phyloP scores from a whole-genome alignment of 2,888 invertebrate genomes.

The Troides helena region DNA sequence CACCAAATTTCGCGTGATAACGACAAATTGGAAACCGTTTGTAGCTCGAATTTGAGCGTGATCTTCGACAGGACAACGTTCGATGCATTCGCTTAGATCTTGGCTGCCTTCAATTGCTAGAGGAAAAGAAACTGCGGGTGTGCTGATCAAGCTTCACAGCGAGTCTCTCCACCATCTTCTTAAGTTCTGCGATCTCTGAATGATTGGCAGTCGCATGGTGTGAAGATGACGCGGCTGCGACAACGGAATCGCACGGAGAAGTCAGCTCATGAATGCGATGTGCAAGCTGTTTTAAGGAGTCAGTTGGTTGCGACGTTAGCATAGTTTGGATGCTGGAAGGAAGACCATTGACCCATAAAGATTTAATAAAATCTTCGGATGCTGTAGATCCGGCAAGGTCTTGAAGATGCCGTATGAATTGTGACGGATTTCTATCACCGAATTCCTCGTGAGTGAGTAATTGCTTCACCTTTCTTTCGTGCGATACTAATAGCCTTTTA shows the following conservation, averaged over 20 bases:
- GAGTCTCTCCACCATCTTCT: not conserved
- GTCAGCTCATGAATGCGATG: slow-evolving; percentile 1
- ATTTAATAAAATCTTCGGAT: slow-evolving; percentile 29
- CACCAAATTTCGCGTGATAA: not conserved
- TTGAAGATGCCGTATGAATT: too few relatives aligned
- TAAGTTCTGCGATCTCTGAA: not conserved
- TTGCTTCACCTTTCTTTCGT: too few relatives aligned
- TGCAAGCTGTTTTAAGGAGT: not conserved
- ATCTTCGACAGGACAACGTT: not conserved
- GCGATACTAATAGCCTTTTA: too few relatives aligned
- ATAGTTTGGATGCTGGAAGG: slow-evolving; percentile 14
- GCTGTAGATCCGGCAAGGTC: not conserved
- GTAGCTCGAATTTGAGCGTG: not conserved
- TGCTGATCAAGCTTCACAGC: not conserved
- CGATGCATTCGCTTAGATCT: not conserved
- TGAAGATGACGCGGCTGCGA: not conserved
- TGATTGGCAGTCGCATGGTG: not conserved
- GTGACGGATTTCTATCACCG: too few relatives aligned
- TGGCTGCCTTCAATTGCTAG: not conserved
- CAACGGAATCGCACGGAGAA: not conserved
- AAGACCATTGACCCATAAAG: slow-evolving; percentile 32
- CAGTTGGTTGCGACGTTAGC: not conserved
- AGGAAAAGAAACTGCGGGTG: not conserved
- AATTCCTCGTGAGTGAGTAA: too few relatives aligned
- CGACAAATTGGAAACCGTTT: not conserved